A percentile compares a stretch with the other conserved stretches of the same genome.
phyloP scores from a whole-genome alignment of 2,888 invertebrate species.

The Uropetala carovei region DNA sequence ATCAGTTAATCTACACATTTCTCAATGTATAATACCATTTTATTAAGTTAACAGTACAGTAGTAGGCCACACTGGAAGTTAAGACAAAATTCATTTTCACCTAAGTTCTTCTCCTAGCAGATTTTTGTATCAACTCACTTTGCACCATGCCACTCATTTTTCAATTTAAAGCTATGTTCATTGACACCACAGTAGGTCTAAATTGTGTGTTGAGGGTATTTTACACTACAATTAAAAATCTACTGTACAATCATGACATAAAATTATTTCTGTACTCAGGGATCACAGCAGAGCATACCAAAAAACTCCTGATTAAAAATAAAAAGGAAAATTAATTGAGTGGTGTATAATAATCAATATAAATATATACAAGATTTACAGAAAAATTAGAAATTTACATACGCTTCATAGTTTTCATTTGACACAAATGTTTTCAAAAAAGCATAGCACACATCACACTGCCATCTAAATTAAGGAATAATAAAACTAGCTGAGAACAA shows the following conservation, averaged over 20 bases:
- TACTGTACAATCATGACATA: constrained; percentile 52
- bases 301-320: constrained; percentile 54
- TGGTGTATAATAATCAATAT: constrained; percentile 61
- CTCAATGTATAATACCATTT: constrained; percentile 39
- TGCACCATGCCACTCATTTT: constrained; percentile 46
- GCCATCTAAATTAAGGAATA: constrained; percentile 11
- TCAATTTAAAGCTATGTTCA: constrained; percentile 47
- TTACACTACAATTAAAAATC: constrained; percentile 16
- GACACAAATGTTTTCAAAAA: constrained; percentile 46
- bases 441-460: constrained; percentile 46
- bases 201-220: neutral
- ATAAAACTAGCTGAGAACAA: constrained; percentile 37
- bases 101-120: neutral
- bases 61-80: constrained; percentile 63
- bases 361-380: constrained; percentile 62
- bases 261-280: constrained; percentile 47
- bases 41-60: constrained; percentile 56
- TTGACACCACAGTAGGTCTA: constrained; percentile 39
- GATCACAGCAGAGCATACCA: constrained; percentile 63
- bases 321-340: constrained; percentile 49
- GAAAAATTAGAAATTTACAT: constrained; percentile 60
- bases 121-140: neutral
- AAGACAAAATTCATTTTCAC: constrained; percentile 39
- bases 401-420: neutral
- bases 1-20: neutral